Conservation (phyloP, 2,113 vertebrate species). For the Bagarius yarrelli region DNA sequence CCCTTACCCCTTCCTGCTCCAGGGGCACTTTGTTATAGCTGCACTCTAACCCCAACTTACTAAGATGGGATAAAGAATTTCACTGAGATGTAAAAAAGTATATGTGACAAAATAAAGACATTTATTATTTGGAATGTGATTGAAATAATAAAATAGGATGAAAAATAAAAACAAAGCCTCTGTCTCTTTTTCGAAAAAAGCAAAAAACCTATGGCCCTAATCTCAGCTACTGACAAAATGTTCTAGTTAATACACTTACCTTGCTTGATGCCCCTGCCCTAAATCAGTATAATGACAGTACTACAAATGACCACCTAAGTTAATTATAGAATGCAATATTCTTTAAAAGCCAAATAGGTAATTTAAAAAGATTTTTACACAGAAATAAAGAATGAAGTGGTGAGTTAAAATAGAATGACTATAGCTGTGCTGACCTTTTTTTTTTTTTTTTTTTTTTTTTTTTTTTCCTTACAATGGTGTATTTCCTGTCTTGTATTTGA, state of each 20-base stretch:
- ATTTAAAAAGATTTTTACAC: not conserved
- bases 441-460: not conserved
- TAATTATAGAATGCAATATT: not conserved
- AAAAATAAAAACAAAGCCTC: not conserved
- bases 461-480: not conserved
- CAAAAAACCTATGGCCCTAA: not conserved
- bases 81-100: too few relatives aligned
- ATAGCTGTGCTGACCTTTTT: not conserved
- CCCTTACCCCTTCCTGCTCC: too few relatives aligned
- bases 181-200: not conserved
- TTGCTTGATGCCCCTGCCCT: not conserved
- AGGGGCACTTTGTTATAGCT: too few relatives aligned
- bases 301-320: not conserved
- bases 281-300: not conserved
- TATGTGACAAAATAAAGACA: too few relatives aligned
- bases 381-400: not conserved
- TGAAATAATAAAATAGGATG: not conserved
- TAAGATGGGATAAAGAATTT: too few relatives aligned
- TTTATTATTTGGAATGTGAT: not conserved
- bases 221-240: not conserved
- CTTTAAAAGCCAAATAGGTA: not conserved
- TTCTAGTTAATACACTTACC: not conserved
- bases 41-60: too few relatives aligned
- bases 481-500: slow-evolving; percentile 20
- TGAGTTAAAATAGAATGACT: not conserved